phyloP scores from a whole-genome alignment of 92 coral and sea anemone genomes.

The Ricordea florida region DNA sequence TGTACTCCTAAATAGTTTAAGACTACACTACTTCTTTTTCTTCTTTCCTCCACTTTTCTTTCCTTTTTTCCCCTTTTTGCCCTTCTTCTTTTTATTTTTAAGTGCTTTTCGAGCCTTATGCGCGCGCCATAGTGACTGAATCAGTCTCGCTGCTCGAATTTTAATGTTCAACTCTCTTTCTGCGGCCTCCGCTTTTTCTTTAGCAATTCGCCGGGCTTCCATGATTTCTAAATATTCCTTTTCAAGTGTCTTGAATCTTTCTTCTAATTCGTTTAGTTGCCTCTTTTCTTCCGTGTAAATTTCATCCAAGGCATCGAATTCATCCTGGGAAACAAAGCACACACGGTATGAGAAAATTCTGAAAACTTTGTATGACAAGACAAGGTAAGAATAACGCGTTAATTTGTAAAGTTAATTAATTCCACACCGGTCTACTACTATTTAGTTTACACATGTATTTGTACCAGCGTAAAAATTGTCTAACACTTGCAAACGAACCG shows the following conservation, averaged over 20 bases:
- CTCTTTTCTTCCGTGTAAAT: slow-evolving; percentile 94
- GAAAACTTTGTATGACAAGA: too few relatives aligned
- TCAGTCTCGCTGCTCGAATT: slow-evolving; percentile 90
- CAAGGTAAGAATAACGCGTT: too few relatives aligned
- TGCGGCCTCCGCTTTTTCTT: slow-evolving; percentile 95
- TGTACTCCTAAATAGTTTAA: too few relatives aligned
- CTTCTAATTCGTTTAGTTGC: slow-evolving; percentile 93
- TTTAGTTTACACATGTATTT: too few relatives aligned
- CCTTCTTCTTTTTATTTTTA: slow-evolving; percentile 85
- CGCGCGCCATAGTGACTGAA: slow-evolving; percentile 96
- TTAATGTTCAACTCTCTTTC: slow-evolving; percentile 85
- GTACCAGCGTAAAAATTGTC: too few relatives aligned
- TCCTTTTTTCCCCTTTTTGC: slow-evolving; percentile 76
- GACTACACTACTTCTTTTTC: slow-evolving; percentile 29
- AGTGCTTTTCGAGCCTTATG: slow-evolving; percentile 90
- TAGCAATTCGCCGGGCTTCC: slow-evolving; percentile 89
- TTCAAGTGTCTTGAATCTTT: slow-evolving; percentile 90
- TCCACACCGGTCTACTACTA: too few relatives aligned
- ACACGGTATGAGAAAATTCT: too few relatives aligned
- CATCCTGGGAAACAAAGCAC: slow-evolving; percentile 68
- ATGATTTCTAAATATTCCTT: slow-evolving; percentile 82
- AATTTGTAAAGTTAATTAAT: too few relatives aligned
- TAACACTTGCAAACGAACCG: too few relatives aligned
- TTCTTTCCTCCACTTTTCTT: slow-evolving; percentile 72
- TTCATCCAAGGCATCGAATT: slow-evolving; percentile 91